Evolutionary conservation across 2,797 vertebrate species (phyloP), one percentile per base, ranked within the genome.

Genomic region (Acipenser oxyrinchus): DNA sequence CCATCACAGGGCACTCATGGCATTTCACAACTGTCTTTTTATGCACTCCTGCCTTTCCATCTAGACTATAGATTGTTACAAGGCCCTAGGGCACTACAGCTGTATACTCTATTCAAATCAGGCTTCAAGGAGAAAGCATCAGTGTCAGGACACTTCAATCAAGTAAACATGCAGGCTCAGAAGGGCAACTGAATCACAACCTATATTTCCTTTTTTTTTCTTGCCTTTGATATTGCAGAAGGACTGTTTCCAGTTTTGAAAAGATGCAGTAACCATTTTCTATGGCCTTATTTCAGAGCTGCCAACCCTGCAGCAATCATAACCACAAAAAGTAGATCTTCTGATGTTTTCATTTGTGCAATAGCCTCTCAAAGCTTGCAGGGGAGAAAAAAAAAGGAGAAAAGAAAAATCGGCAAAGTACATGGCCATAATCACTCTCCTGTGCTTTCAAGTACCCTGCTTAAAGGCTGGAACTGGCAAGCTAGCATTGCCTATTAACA

Each of bases 401-500:
- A 37, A 37, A 37, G 4, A 37, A 37, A 37, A 37, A 37, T 37
- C 2, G 23, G 3, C 23, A 37, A 37, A 37, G 23, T 37, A 37
- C 23, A 37, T 37, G 23, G 23, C 23, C 23, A 37, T 37, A 37
- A 37, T 37, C 23, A 37, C 23, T 37, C 23, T 37, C 23, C 23
- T 37, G 23, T 37, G 23, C 3, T 37, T 37, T 37, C 23, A 37
- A 37, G 23, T 37, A 37, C 23, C 23, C 23, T 37, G 23, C 23
- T 37, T 37, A 37, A 37, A 37, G 23, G 23, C 4, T 37, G 23
- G 23, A 37, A 37, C 23, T 37, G 23, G 23, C 23, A 37, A 37
- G 23, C 23, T 37, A 37, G 23, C 23, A 37, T 37, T 37, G 23
- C 23, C 23, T 89, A 90, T 89, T 87, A 90, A 88, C 86, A 86